Evolutionary conservation across 64 coral and sea anemone species (phyloP).

Genomic region (Montipora sp.): DNA sequence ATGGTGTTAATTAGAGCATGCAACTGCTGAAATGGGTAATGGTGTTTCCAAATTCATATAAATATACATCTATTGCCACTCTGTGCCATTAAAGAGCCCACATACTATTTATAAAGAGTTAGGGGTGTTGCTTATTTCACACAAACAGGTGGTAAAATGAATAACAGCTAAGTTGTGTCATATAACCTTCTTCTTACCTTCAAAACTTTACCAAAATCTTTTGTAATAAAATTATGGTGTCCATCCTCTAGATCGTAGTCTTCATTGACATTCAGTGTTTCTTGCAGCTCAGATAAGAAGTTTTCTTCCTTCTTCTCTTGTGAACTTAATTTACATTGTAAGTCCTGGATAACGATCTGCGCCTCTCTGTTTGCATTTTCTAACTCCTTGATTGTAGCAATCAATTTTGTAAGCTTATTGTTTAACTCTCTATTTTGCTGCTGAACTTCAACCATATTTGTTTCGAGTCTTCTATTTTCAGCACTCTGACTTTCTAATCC

Average conservation of each 20-base stretch:
- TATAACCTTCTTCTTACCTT: not conserved
- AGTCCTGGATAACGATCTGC: slow-evolving; percentile 14
- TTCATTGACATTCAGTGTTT: not conserved
- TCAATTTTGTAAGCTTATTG: slow-evolving; percentile 46
- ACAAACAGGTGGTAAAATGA: no score
- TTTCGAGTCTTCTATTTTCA: slow-evolving; percentile 77
- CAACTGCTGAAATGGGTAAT: no score
- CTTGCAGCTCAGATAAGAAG: slow-evolving; percentile 28
- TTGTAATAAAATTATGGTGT: not conserved
- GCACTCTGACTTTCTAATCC: slow-evolving; percentile 83
- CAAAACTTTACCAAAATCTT: slow-evolving; percentile 43
- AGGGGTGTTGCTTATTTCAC: no score
- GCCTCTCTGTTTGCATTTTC: slow-evolving; percentile 20
- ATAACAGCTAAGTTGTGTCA: no score
- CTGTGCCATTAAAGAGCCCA: no score
- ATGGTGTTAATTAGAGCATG: no score
- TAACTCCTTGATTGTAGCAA: slow-evolving; percentile 13
- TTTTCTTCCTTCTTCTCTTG: not conserved
- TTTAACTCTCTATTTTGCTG: slow-evolving; percentile 68
- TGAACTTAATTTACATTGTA: not conserved
- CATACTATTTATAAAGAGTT: no score
- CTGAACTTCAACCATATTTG: slow-evolving; percentile 57
- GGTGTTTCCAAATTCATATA: no score
- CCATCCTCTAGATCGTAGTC: slow-evolving; percentile 6
- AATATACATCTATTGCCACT: no score